These are phyloP conservation scores for Epinotia bilunana DNA, from an alignment of 2,888 invertebrate species.

Conservation along the genomic window DNA sequence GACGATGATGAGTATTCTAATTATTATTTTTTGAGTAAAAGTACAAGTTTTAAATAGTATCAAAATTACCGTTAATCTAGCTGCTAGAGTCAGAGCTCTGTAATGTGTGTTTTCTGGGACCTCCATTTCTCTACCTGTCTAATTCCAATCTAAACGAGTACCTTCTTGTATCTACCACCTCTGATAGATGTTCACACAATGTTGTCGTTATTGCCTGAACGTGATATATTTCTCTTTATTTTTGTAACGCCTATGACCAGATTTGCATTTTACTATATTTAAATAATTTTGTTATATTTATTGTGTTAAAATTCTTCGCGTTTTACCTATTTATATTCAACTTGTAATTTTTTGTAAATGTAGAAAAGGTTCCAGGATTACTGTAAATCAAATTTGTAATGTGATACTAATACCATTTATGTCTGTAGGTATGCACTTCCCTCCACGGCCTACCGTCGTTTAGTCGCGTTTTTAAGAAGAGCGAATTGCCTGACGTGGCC, in stretches of 20 bases:
- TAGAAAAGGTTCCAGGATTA: constrained; percentile 12
- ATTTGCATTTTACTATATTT: constrained; percentile 48
- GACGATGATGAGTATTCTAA: background rate
- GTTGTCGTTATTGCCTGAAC: constrained; percentile 12
- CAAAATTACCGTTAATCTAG: background rate
- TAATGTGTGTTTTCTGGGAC: constrained; percentile 5
- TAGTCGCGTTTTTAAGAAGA: background rate
- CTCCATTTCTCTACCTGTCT: background rate
- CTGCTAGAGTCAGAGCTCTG: background rate
- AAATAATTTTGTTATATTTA: constrained; percentile 46
- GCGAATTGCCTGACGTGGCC: background rate
- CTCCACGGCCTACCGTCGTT: background rate
- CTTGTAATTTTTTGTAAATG: constrained; percentile 5
- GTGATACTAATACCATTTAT: constrained; percentile 2
- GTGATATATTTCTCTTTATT: constrained; percentile 43
- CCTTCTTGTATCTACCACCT: constrained; percentile 5
- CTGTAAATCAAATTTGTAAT: background rate
- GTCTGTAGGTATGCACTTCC: background rate
- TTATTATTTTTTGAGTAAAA: constrained; percentile 5
- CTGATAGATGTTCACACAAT: constrained; percentile 13
- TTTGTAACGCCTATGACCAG: constrained; percentile 48
- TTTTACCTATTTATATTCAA: constrained; percentile 13
- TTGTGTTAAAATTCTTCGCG: constrained; percentile 34
- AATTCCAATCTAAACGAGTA: constrained; percentile 22
- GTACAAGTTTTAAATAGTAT: constrained; percentile 5